Evolutionary conservation across 1,140 invertebrate genomes (phyloP).

Genomic region (Artemia franciscana): DNA sequence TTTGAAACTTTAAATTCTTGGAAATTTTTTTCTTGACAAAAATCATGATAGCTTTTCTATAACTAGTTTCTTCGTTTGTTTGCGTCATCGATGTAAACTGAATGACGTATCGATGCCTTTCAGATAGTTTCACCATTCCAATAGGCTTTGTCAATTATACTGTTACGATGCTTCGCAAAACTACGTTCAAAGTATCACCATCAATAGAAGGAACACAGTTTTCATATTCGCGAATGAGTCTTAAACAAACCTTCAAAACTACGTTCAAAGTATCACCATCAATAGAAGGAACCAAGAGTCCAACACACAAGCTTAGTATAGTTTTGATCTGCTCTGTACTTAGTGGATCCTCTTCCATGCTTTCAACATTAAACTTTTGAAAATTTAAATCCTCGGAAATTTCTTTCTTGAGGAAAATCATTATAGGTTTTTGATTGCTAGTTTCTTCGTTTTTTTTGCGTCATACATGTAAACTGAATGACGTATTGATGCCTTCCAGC

Average conservation of each 20-base stretch:
- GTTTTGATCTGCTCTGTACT: not conserved
- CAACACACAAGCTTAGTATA: conserved; percentile 33
- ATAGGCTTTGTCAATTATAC: conserved; percentile 60
- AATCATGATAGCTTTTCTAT: conserved; percentile 55
- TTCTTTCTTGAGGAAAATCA: conserved; percentile 34
- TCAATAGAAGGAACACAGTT: conserved; percentile 48
- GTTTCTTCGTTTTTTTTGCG: conserved; percentile 55
- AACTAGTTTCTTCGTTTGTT: conserved; percentile 52
- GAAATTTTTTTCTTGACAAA: conserved; percentile 26
- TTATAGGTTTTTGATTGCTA: conserved; percentile 55
- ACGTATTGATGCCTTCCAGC: conserved; percentile 50
- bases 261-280: conserved; percentile 56
- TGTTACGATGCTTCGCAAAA: conserved; percentile 47
- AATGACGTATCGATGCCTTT: conserved; percentile 48
- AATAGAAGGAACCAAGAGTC: conserved; percentile 38
- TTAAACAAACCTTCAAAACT: conserved; percentile 44
- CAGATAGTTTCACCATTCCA: conserved; percentile 47
- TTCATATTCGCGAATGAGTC: conserved; percentile 48
- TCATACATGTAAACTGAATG: conserved; percentile 57
- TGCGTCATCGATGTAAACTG: conserved; percentile 62
- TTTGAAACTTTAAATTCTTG: not conserved
- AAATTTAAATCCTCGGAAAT: not conserved
- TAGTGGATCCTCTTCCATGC: conserved; percentile 11
- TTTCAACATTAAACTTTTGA: conserved; percentile 12
- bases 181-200: conserved; percentile 45